Evolutionary conservation across 2,113 vertebrate species (phyloP), one percentile per base, ranked within the genome.

Genomic region (Coturnix japonica): DNA sequence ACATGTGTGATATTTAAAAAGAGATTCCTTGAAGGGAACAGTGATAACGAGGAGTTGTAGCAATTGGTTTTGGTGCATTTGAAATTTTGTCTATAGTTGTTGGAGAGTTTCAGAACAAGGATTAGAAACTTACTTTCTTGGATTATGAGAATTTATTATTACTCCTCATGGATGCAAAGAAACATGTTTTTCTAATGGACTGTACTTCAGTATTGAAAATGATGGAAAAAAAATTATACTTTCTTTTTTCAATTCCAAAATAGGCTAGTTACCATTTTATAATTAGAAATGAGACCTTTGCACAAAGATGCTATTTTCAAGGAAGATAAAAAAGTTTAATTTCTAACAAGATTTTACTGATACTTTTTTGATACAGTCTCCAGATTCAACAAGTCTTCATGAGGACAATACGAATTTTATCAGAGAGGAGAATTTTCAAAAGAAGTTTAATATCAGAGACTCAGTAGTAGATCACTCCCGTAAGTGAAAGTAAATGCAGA

Each of bases 401-500:
- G 39, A 92, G 77, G 61, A 74, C 70, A 76, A 57, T 17, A 6
- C 6, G 16, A 31, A 13, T 26, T 25, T 87, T 28, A 56, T 49
- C 13, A 47, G 25, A 89, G 72, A 93, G 60, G 72, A 85, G 35
- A 41, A 54, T 78, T 94, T 96, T 87, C 83, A 54, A 21, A 41
- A 59, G n/a, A 18, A 66, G 51, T 43, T 35, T 43, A 41, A n/a
- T 7, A 51, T 19, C 64, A 28, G 78, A 51, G 81, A 90, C 25
- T 30, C 70, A 41, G 18, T 35, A 85, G 51, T 4, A 31, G 83
- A 78, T 80, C 43, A 49, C 16, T 82, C 61, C 41, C 0, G 87
- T 97, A 95, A 97, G 92, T 95, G 66, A 44, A 81, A 89, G 47
- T 63, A 37, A 20, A 67, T 71, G 56, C 46, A 56, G 69, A 72